These are phyloP conservation scores for Perithous albicinctus DNA, from an alignment of 2,888 invertebrate genomes.

Conservation along the genomic window DNA sequence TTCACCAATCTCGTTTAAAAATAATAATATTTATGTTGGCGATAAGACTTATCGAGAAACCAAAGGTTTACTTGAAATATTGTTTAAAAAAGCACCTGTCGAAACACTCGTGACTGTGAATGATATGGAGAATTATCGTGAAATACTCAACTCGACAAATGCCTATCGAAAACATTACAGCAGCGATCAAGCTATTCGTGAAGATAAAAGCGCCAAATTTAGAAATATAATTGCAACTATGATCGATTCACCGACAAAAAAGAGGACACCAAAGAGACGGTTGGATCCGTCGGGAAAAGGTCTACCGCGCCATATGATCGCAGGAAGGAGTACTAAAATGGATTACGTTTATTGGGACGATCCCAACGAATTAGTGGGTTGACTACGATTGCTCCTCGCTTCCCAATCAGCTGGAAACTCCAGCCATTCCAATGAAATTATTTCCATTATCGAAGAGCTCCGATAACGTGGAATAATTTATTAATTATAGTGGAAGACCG, in stretches of 20 bases:
- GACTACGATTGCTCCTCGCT: not conserved
- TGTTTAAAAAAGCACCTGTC: not conserved
- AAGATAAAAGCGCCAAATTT: slow-evolving; percentile 16
- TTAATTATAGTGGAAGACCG: not conserved
- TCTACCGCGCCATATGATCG: not conserved
- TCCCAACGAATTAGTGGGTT: slow-evolving; percentile 21
- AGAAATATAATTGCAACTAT: not conserved
- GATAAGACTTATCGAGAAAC: slow-evolving; percentile 28
- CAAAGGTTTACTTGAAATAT: not conserved
- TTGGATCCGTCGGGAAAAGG: too few species aligned
- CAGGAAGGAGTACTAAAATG: not conserved
- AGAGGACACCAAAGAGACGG: too few species aligned
- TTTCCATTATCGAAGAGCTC: slow-evolving; percentile 3
- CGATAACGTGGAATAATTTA: slow-evolving; percentile 6
- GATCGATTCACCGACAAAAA: too few species aligned
- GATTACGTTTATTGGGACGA: slow-evolving; percentile 28
- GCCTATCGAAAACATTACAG: slow-evolving; percentile 62
- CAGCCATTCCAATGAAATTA: slow-evolving; percentile 28
- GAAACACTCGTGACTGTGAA: not conserved
- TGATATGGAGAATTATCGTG: not conserved
- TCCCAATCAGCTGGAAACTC: slow-evolving; percentile 10
- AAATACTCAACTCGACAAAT: slow-evolving; percentile 51
- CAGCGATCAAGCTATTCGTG: slow-evolving; percentile 37
- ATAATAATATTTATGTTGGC: slow-evolving; percentile 3
- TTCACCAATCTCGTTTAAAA: too few species aligned